These are phyloP conservation scores for Podilymbus podiceps DNA, from an alignment of 2,113 vertebrate genomes.

Conservation along the genomic window DNA sequence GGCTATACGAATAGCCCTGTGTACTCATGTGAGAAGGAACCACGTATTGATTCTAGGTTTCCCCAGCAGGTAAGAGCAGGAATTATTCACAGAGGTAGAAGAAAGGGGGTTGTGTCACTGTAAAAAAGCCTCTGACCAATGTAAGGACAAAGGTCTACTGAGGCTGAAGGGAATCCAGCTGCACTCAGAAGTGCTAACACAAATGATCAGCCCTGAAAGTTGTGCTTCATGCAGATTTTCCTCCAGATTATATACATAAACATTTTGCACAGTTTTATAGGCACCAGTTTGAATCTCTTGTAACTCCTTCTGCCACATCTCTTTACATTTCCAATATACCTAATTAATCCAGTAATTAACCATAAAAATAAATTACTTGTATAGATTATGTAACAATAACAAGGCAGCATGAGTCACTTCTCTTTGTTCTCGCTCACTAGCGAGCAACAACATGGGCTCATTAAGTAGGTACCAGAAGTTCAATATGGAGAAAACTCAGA, in stretches of 20 bases:
- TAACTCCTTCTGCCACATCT: background rate
- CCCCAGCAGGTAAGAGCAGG: background rate
- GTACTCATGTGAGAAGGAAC: background rate
- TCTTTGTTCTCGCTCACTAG: conserved; percentile 55
- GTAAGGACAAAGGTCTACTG: background rate
- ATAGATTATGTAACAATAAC: conserved; percentile 51
- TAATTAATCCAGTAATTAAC: conserved; percentile 55
- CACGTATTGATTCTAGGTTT: background rate
- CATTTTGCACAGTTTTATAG: background rate
- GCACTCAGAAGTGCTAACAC: background rate
- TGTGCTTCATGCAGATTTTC: background rate
- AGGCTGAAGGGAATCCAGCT: background rate
- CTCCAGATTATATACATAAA: background rate
- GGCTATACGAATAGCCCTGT: background rate
- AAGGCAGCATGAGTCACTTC: conserved; percentile 41
- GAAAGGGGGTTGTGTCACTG: background rate
- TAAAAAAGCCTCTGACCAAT: background rate
- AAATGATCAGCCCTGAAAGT: background rate
- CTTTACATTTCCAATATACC: conserved; percentile 28
- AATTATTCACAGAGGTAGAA: background rate
- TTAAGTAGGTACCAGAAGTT: conserved; percentile 44
- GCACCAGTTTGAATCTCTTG: background rate
- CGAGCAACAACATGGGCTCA: conserved; percentile 46
- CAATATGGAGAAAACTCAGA: conserved; percentile 38
- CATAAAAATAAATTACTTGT: conserved; percentile 57